Evolutionary conservation across 2,888 invertebrate species (phyloP).

Genomic region (Crematogaster levior): DNA sequence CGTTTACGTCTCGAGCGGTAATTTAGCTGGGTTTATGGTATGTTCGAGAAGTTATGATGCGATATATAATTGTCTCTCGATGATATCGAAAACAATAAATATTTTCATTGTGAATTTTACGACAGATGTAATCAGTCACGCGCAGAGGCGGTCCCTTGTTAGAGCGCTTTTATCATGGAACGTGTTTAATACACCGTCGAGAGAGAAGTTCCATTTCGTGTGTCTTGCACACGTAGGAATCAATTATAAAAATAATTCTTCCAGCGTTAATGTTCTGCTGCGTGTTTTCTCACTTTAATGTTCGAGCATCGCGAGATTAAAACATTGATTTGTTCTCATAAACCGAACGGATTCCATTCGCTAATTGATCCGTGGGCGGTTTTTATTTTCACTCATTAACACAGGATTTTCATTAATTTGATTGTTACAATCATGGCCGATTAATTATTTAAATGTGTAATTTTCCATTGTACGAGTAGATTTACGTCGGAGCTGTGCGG

Average conservation of each 20-base stretch:
- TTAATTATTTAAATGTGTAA: slow-evolving; percentile 24
- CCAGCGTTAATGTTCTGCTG: not conserved
- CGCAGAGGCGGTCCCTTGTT: slow-evolving; percentile 57
- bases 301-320: slow-evolving; percentile 13
- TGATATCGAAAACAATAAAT: slow-evolving; percentile 22
- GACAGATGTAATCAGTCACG: slow-evolving; percentile 61
- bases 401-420: slow-evolving; percentile 11
- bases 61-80: slow-evolving; percentile 18
- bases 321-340: slow-evolving; percentile 6
- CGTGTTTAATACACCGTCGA: slow-evolving; percentile 43
- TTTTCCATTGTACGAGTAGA: not conserved
- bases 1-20: slow-evolving; percentile 30
- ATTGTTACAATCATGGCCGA: slow-evolving; percentile 9
- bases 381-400: slow-evolving; percentile 1
- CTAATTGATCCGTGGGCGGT: slow-evolving; percentile 17
- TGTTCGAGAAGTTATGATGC: slow-evolving; percentile 9
- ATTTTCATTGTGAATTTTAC: slow-evolving; percentile 62
- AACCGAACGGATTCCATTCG: not conserved
- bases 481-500: not conserved
- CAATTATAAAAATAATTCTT: slow-evolving; percentile 41
- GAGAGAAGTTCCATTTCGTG: not conserved
- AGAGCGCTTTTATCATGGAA: slow-evolving; percentile 53
- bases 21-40: slow-evolving; percentile 4
- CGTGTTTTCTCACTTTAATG: not conserved
- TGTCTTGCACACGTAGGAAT: not conserved